Conservation (phyloP, 2,797 vertebrate species). For the Morelia viridis region DNA sequence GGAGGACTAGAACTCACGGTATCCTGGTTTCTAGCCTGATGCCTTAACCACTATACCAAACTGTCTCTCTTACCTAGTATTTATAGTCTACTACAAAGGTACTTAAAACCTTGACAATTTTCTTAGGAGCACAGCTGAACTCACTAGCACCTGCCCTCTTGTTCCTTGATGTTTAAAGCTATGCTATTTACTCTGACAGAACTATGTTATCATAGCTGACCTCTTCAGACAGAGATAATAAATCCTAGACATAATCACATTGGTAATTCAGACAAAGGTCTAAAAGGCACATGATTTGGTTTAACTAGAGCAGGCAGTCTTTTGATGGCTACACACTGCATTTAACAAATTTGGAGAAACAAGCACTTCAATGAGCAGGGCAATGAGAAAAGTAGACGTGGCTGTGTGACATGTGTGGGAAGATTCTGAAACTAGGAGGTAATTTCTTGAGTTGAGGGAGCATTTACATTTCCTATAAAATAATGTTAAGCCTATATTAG, state of each 20-base stretch:
- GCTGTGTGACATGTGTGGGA: not conserved
- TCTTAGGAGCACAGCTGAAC: conserved; percentile 19
- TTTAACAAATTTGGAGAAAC: too few relatives aligned
- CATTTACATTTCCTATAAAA: not conserved
- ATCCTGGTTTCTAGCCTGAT: too few relatives aligned
- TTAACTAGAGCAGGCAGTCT: not conserved
- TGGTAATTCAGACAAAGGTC: not conserved
- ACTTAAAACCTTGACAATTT: conserved; percentile 44
- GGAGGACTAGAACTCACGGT: too few relatives aligned
- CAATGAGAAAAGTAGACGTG: too few relatives aligned
- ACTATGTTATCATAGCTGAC: not conserved
- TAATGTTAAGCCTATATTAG: not conserved
- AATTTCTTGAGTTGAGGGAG: not conserved
- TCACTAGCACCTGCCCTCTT: not conserved
- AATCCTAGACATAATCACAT: not conserved
- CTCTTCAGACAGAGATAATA: not conserved
- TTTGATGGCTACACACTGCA: too few relatives aligned
- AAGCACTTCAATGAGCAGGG: too few relatives aligned
- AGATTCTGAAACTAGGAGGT: not conserved
- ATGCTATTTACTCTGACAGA: not conserved
- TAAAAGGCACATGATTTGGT: not conserved
- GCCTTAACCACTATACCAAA: too few relatives aligned
- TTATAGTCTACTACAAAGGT: not conserved
- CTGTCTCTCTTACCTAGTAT: not conserved
- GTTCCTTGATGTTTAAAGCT: not conserved